Evolutionary conservation across 2,888 invertebrate species (phyloP), one percentile per base, ranked within the genome.

Genomic region (Automeris io): DNA sequence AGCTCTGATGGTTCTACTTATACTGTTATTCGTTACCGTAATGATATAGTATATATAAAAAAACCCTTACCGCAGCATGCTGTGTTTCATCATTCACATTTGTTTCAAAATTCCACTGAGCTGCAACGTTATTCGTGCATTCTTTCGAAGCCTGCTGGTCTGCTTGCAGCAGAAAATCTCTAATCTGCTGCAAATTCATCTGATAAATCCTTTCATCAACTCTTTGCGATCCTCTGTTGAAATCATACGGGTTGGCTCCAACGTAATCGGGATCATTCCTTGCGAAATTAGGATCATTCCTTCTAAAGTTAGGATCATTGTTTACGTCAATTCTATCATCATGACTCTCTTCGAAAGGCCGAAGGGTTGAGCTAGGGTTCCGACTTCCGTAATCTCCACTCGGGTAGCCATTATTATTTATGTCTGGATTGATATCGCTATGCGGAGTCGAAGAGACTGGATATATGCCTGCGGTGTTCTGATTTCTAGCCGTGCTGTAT

Each of bases 101-200:
- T 3, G 95, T 95, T 75, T 95, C 95, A 61, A 95, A 95, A 68
- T 92, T 92, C 95, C 95, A 95, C 63, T 95, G 95, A 1, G 94
- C 93, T 0, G 91, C 92, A n/a, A 95, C 95, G 70, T 95, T 95
- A 35, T 91, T 91, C 0, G 93, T 93, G 61, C 95, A 95, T 70
- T 94, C 92, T 64, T 92, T 91, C 0, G 94, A 92, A 6, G 94
- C 91, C 58, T 92, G 90, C 19, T 91, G 89, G 65, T 95, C 95
- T 18, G 94, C 88, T 43, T 92, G 91, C 29, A 90, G 88, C 46
- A 95, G 67, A 26, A 93, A 87, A 45, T 89, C 88, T 43, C 88
- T 78, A 1, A 89, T 61, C 54, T 88, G 88, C 49, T 83, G 80
- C 49, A 83, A 40, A 57, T 72, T 80, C 42, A 77, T 75, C 40